A percentile compares a stretch with the other conserved stretches of the same genome.
Conservation (phyloP, 2,113 vertebrate species). For the Alces alces region DNA sequence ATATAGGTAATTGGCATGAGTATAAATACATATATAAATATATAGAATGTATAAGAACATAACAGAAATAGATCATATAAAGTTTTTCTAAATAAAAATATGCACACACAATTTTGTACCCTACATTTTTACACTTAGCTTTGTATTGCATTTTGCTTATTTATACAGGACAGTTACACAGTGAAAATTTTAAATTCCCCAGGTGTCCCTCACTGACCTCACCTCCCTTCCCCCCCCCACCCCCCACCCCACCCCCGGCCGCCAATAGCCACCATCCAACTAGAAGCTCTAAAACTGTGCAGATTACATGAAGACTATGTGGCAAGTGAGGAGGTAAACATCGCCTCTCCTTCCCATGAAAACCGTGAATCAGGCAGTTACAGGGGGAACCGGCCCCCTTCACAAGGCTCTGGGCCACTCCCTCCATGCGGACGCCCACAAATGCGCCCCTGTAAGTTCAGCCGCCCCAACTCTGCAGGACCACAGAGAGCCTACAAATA, state of each 20-base stretch:
- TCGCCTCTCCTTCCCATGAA: constrained; percentile 8
- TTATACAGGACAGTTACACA: background rate
- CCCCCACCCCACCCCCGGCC: rapidly evolving
- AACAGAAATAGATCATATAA: background rate
- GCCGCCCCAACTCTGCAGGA: background rate
- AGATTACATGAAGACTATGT: background rate
- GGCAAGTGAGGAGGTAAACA: constrained; percentile 29
- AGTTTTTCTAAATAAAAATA: background rate
- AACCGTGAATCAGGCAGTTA: constrained; percentile 45
- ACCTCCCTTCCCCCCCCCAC: rapidly evolving
- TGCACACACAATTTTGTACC: background rate
- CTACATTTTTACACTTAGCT: background rate
- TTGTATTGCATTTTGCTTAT: background rate
- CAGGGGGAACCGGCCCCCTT: background rate
- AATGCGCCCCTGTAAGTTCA: background rate
- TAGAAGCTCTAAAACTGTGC: background rate
- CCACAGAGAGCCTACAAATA: background rate
- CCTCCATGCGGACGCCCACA: background rate
- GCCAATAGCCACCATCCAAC: background rate
- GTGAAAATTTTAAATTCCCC: background rate
- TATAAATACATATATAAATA: background rate
- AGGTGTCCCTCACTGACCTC: background rate
- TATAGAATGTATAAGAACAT: background rate
- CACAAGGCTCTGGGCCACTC: background rate
- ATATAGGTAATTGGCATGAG: background rate